A percentile compares a stretch with the other conserved stretches of the same genome.
phyloP scores from a whole-genome alignment of 1,140 invertebrate genomes.

The Drosophila repleta region DNA sequence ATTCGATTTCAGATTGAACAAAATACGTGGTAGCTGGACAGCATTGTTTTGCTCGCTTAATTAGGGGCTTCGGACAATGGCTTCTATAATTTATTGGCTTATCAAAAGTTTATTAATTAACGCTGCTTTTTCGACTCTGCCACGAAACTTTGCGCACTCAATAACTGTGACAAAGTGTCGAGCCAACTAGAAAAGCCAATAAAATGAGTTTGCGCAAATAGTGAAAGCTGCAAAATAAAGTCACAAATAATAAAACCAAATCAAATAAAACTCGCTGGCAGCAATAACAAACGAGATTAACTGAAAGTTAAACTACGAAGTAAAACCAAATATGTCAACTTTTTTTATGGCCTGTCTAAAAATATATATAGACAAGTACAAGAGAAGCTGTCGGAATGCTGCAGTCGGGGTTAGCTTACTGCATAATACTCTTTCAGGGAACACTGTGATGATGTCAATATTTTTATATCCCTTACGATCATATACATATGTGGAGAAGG shows the following conservation, averaged over 20 bases:
- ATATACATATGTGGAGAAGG: too few species aligned
- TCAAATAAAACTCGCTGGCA: background rate
- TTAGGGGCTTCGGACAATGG: constrained; percentile 18
- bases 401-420: too few species aligned
- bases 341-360: too few species aligned
- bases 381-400: too few species aligned
- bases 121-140: constrained; percentile 16
- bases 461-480: too few species aligned
- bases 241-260: background rate
- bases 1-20: background rate
- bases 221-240: background rate
- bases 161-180: constrained; percentile 17
- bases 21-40: background rate
- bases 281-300: constrained; percentile 2
- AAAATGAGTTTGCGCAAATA: constrained; percentile 2
- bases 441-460: too few species aligned
- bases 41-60: constrained; percentile 15
- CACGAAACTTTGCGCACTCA: constrained; percentile 18
- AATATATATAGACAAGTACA: too few species aligned
- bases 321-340: too few species aligned
- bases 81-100: constrained; percentile 27
- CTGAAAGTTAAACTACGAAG: background rate
- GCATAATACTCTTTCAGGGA: too few species aligned
- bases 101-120: constrained; percentile 72
- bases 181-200: background rate